Percentiles rank a stretch among this genome's conserved stretches.
These are phyloP conservation scores for Diadumene lineata DNA, from an alignment of 92 coral and sea anemone genomes.

Conservation along the genomic window DNA sequence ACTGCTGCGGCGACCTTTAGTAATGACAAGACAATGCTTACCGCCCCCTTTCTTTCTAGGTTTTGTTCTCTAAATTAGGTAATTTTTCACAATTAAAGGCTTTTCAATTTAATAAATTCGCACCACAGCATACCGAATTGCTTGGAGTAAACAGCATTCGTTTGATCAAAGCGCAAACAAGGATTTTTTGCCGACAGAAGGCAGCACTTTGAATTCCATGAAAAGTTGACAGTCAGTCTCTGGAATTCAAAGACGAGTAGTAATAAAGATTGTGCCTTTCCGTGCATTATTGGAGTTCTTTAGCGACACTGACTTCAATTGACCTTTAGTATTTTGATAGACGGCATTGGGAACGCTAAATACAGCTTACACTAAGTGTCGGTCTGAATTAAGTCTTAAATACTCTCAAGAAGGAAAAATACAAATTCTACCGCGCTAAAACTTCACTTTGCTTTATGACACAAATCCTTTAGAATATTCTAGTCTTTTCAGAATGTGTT, in stretches of 20 bases:
- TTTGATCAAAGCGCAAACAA: slow-evolving; percentile 53
- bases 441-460: neutral
- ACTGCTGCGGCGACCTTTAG: slow-evolving; percentile 56
- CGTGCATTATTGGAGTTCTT: slow-evolving; percentile 5
- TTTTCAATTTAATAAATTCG: slow-evolving; percentile 54
- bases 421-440: neutral
- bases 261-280: slow-evolving; percentile 10
- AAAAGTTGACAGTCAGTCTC: neutral
- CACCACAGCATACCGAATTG: slow-evolving; percentile 42
- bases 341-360: slow-evolving; percentile 31
- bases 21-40: slow-evolving; percentile 36
- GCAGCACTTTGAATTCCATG: neutral
- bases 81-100: slow-evolving; percentile 56
- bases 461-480: neutral
- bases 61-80: slow-evolving; percentile 61
- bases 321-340: slow-evolving; percentile 41
- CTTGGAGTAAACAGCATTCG: slow-evolving; percentile 47
- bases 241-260: slow-evolving; percentile 6
- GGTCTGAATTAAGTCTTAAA: slow-evolving; percentile 25
- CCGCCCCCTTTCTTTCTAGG: slow-evolving; percentile 54
- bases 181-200: slow-evolving; percentile 36
- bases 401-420: slow-evolving; percentile 18
- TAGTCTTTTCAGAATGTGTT: neutral
- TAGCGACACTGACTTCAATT: slow-evolving; percentile 12
- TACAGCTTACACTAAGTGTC: slow-evolving; percentile 27